Evolutionary conservation across 1,140 invertebrate genomes (phyloP).

Genomic region (Cataglyphis hispanica): DNA sequence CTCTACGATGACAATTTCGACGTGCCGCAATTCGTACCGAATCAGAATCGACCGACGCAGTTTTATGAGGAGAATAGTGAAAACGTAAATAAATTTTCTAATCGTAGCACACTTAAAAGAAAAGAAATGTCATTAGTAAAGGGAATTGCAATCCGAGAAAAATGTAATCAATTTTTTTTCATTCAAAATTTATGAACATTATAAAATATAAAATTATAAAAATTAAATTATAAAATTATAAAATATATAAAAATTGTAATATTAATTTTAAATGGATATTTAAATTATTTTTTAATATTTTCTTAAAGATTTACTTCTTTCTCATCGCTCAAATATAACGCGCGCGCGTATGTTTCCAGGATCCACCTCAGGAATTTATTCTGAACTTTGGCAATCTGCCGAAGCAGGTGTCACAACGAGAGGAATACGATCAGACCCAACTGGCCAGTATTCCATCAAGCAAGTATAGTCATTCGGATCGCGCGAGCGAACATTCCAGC

Average conservation of each 20-base stretch:
- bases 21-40: constrained; percentile 39
- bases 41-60: constrained; percentile 29
- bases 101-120: neutral
- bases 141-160: neutral
- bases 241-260: neutral
- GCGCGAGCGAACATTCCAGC: neutral
- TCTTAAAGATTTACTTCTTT: neutral
- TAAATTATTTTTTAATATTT: neutral
- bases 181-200: neutral
- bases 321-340: neutral
- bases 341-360: constrained; percentile 70
- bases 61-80: constrained; percentile 67
- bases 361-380: constrained; percentile 80
- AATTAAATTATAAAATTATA: no score
- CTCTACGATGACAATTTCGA: constrained; percentile 76
- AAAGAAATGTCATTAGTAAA: neutral
- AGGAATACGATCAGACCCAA: constrained; percentile 78
- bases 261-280: neutral
- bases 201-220: no score
- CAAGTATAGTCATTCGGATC: constrained; percentile 67
- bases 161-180: neutral
- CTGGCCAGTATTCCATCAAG: constrained; percentile 62
- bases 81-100: constrained; percentile 68
- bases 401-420: constrained; percentile 59
- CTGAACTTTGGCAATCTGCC: constrained; percentile 79